These are phyloP conservation scores for Neolamprologus falcicula DNA, from an alignment of 2,113 vertebrate genomes.

Conservation along the genomic window DNA sequence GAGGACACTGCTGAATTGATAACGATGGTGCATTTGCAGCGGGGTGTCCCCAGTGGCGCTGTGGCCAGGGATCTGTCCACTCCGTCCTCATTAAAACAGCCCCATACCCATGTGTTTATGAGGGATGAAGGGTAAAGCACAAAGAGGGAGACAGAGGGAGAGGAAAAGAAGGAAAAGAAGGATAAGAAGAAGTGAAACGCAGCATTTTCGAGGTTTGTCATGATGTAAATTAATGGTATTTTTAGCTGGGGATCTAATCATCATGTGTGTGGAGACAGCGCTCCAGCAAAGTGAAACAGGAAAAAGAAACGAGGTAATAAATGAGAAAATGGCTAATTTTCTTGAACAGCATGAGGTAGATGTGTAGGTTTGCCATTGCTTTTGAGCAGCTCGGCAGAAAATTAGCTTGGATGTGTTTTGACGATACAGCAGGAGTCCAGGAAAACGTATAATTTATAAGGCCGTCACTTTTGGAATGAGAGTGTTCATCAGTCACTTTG, in stretches of 20 bases:
- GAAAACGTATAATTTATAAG: neutral
- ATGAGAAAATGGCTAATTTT: conserved; percentile 49
- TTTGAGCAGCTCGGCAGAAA: conserved; percentile 29
- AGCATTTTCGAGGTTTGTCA: conserved; percentile 36
- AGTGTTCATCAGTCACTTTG: neutral
- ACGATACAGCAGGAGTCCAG: neutral
- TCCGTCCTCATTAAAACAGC: conserved; percentile 45
- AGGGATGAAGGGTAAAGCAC: neutral
- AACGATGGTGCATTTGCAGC: conserved; percentile 8
- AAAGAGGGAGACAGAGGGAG: neutral
- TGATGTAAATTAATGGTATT: conserved; percentile 58
- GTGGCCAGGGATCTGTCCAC: conserved; percentile 31
- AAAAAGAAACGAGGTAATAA: conserved; percentile 21
- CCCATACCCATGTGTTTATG: conserved; percentile 4
- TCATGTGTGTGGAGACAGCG: conserved; percentile 5
- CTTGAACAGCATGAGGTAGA: conserved; percentile 46
- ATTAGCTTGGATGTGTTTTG: conserved; percentile 5
- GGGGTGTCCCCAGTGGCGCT: neutral
- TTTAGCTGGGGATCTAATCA: conserved; percentile 49
- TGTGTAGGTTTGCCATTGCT: conserved; percentile 29
- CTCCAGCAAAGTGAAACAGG: conserved; percentile 5
- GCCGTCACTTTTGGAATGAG: neutral
- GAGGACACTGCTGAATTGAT: conserved; percentile 11
- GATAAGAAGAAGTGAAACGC: neutral
- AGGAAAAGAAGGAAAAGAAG: neutral